Base-by-base conservation (phyloP, 2,113 vertebrate genomes). In the Rissa tridactyla region DNA sequence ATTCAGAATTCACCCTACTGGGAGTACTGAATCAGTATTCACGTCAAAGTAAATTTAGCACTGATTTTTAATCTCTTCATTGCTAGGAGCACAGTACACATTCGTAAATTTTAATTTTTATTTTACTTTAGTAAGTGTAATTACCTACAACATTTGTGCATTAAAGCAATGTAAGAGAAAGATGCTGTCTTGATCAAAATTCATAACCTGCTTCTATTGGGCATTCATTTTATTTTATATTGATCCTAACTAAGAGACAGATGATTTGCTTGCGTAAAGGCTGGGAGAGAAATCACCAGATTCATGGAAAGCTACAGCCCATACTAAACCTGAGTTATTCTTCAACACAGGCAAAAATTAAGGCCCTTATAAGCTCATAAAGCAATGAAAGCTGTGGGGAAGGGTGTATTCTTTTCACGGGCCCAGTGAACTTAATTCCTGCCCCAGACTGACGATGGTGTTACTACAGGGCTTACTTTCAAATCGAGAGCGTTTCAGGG, bases 21-120 rank as follows among this genome's bases (percentile, higher is more conserved):
- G 89, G 92, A 87, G 57, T 69, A 87, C 55, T 87, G 89, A 91
- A 92, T 92, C 88, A 86, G 90, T 94, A 92, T 95, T 97, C 89
- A 66, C 36, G 82, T 94, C 94, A 95, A 93, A 92, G 47, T 87
- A 94, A 96, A 96, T 95, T 90, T 96, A 96, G 84, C 89, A 96
- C 26, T 78, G 96, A 96, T 92, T 96, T 97, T 90, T 94, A 95
- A 94, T 96, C 76, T 92, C 84, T 96, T 80, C 72, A 93, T 96
- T 92, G 89, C 92, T 91, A 69, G 84, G 20, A 94, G 90, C 83
- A 95, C 52, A 88, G 90, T 77, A 96, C 76, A 94, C 93, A 97
- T 91, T 89, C 82, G 96, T 97, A 96, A 78, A 96, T 97, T 95
- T 96, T 92, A 94, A 96, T 97, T 97, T 95, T 96, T 88, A 95